A percentile compares a stretch with the other conserved stretches of the same genome.
These are phyloP conservation scores for Pseudococcus jackbeardsleyi DNA, from an alignment of 2,888 invertebrate species.

Conservation along the genomic window DNA sequence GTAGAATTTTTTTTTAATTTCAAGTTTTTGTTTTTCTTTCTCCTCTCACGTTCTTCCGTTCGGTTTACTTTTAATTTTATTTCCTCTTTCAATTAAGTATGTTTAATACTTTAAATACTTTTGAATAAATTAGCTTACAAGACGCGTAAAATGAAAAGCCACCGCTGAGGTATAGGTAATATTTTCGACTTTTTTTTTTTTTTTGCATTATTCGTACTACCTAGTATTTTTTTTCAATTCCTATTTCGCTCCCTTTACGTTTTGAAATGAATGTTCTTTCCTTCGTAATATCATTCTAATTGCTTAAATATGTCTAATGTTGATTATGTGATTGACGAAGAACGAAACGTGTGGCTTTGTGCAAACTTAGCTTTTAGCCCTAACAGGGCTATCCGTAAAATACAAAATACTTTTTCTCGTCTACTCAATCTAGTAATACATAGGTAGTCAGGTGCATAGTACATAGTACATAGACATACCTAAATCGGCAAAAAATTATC, in stretches of 20 bases:
- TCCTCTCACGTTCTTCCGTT: neutral
- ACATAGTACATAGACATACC: neutral
- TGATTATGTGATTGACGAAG: no score
- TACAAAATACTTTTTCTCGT: no score
- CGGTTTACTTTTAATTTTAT: neutral
- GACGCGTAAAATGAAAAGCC: neutral
- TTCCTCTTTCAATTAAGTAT: neutral
- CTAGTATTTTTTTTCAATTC: neutral
- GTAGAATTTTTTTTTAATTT: slow-evolving; percentile 33
- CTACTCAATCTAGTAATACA: no score
- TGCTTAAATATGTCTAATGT: no score
- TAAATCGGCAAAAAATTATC: neutral
- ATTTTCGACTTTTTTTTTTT: neutral
- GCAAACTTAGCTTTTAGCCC: no score
- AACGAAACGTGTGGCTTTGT: no score
- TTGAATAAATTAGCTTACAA: neutral
- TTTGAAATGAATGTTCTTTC: no score
- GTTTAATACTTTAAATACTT: slow-evolving; percentile 1
- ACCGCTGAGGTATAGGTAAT: neutral
- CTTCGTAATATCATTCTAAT: no score
- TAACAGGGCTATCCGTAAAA: no score
- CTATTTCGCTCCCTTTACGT: no score
- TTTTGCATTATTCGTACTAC: neutral
- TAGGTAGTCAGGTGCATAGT: no score
- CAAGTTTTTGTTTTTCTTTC: slow-evolving; percentile 1